Conservation (phyloP, 2,797 vertebrate genomes). For the Sebastiscus albofasciatus region DNA sequence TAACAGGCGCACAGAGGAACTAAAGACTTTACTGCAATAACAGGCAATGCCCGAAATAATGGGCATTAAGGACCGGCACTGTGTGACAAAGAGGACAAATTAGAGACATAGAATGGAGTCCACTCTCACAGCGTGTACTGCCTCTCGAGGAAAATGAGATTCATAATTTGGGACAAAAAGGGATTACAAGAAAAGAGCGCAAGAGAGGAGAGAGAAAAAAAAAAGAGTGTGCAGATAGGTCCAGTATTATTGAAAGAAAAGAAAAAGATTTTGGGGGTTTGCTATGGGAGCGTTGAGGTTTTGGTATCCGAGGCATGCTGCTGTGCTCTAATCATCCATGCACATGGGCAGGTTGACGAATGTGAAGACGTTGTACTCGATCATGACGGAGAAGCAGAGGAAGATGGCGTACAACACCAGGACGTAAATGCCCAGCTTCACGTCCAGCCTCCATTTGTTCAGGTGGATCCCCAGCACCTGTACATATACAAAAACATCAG, state of each 20-base stretch:
- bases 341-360: constrained; percentile 99
- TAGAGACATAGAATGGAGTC: constrained; percentile 40
- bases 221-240: constrained; percentile 56
- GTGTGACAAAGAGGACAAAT: constrained; percentile 54
- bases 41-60: constrained; percentile 45
- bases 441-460: constrained; percentile 94
- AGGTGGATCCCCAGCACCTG: constrained; percentile 93
- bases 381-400: constrained; percentile 96
- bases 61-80: constrained; percentile 51
- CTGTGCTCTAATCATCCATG: constrained; percentile 77
- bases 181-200: constrained; percentile 29
- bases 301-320: constrained; percentile 66
- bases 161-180: constrained; percentile 28
- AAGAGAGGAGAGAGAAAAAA: constrained; percentile 4
- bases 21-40: constrained; percentile 53
- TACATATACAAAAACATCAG: background rate
- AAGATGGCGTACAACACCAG: constrained; percentile 92
- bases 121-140: constrained; percentile 26
- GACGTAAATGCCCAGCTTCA: constrained; percentile 91
- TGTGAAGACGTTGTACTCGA: constrained; percentile 98
- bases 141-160: constrained; percentile 47
- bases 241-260: constrained; percentile 37
- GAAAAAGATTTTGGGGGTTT: background rate
- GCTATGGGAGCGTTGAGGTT: constrained; percentile 48
- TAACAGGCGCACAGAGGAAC: constrained; percentile 56